A percentile compares a stretch with the other conserved stretches of the same genome.
Conservation (phyloP, 2,888 invertebrate genomes). For the Oligia latruncula region DNA sequence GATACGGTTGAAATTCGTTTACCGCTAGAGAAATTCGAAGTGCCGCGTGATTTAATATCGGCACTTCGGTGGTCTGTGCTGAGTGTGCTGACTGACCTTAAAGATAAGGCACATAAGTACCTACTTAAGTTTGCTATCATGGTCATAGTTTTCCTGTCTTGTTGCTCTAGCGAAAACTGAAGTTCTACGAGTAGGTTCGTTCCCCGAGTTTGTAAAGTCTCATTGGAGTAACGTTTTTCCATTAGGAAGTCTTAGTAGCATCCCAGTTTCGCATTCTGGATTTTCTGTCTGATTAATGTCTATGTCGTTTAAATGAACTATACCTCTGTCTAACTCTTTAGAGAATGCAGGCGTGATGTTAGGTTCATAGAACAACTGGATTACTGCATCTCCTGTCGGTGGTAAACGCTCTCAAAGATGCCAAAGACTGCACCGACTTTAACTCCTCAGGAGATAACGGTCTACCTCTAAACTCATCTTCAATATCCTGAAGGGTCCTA, state of each 20-base stretch:
- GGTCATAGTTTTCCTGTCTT: background rate
- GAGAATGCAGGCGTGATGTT: background rate
- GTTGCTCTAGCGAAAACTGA: background rate
- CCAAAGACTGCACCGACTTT: slow-evolving; percentile 64
- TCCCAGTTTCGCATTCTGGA: background rate
- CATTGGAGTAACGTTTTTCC: background rate
- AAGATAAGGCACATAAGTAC: slow-evolving; percentile 17
- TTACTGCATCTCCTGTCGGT: slow-evolving; percentile 62
- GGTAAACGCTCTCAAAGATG: slow-evolving; percentile 55
- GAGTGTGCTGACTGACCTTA: slow-evolving; percentile 1
- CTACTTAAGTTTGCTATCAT: background rate
- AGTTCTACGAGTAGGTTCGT: background rate
- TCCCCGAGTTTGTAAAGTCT: background rate
- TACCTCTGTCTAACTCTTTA: background rate
- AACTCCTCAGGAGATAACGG: slow-evolving; percentile 64
- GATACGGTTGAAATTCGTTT: slow-evolving; percentile 11
- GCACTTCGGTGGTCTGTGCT: background rate
- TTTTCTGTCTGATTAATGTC: background rate
- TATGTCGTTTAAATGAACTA: background rate
- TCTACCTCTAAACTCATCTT: slow-evolving; percentile 82
- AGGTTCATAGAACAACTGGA: slow-evolving; percentile 53
- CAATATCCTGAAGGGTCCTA: slow-evolving; percentile 83
- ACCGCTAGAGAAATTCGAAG: background rate
- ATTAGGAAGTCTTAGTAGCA: background rate
- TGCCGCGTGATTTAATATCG: slow-evolving; percentile 12